These are phyloP conservation scores for Lochmaea crataegi DNA, from an alignment of 2,888 invertebrate species.

Conservation along the genomic window DNA sequence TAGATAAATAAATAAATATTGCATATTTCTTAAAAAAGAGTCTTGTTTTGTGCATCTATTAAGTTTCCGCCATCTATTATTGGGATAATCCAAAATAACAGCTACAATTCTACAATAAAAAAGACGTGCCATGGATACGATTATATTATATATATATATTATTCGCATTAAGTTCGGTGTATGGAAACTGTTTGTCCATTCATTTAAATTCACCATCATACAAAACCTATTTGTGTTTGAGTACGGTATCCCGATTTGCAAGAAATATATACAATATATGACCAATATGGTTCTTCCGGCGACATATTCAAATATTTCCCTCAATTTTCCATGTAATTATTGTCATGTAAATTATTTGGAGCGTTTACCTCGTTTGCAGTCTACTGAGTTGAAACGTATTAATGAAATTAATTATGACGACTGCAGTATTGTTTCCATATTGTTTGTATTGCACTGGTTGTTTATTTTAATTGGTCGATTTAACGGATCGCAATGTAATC, in stretches of 20 bases:
- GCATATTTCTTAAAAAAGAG: too few relatives aligned
- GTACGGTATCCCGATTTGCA: not conserved
- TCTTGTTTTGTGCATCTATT: too few relatives aligned
- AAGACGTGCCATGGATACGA: too few relatives aligned
- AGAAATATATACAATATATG: not conserved
- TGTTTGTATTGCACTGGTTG: slow-evolving; percentile 11
- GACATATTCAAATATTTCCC: slow-evolving; percentile 3
- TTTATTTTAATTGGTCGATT: slow-evolving; percentile 7
- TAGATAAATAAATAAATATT: too few relatives aligned
- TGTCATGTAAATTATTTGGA: slow-evolving; percentile 9
- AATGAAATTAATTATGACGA: slow-evolving; percentile 23
- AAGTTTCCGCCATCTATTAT: too few relatives aligned
- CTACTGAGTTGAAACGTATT: slow-evolving; percentile 16
- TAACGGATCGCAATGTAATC: slow-evolving; percentile 9
- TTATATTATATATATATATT: too few relatives aligned
- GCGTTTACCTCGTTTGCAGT: slow-evolving; percentile 12
- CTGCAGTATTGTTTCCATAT: slow-evolving; percentile 18
- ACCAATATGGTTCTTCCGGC: slow-evolving; percentile 1
- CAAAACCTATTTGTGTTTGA: not conserved
- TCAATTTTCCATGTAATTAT: not conserved
- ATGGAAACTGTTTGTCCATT: not conserved
- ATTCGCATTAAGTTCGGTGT: too few relatives aligned
- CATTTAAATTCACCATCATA: not conserved
- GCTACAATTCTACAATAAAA: too few relatives aligned
- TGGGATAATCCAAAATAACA: too few relatives aligned